Base-by-base conservation (phyloP, 1,140 invertebrate species). In the Hycleus phaleratus region DNA sequence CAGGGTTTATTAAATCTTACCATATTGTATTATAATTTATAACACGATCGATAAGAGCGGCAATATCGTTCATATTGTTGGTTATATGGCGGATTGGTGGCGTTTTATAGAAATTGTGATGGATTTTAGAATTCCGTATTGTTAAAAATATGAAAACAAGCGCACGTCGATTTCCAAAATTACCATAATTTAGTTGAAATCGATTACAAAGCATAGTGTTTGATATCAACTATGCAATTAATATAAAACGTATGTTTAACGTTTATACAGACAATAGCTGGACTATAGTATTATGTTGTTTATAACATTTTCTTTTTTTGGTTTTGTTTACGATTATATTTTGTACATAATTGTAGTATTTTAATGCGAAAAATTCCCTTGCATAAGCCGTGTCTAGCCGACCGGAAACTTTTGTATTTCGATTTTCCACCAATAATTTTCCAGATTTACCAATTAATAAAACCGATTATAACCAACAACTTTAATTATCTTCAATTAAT, bases 111-210 rank as follows among this genome's bases (percentile, higher is more conserved):
- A 4, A 32, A 32, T 32, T 32, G 32, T 32, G 32, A 3, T 32
- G 7, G 32, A 32, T 32, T 32, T 32, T 32, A 32, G 49, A 42
- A 48, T 32, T 32, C 32, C 7, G 7, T 32, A 32, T 32, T 32
- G 32, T 32, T 32, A 32, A 32, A 52, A 64, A 58, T 52, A 55
- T 60, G 42, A 51, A 62, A 65, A 48, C 55, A 47, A 65, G 58
- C 58, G 47, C 53, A 64, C 60, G 64, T 64, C 66, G 66, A 64
- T 60, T 61, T 58, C 56, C 54, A 42, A 68, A 66, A 68, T 68
- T 65, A 68, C 66, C 66, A 68, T 68, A 68, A 68, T 68, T 68
- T 68, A 26, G 59, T 44, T 45, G 61, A 68, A 68, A 68, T 68
- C 66, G 66, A 68, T 68, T 68, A 65, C 60, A 66, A 66, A 64